phyloP scores from a whole-genome alignment of 2,888 invertebrate species.

The Anoplius nigerrimus region DNA sequence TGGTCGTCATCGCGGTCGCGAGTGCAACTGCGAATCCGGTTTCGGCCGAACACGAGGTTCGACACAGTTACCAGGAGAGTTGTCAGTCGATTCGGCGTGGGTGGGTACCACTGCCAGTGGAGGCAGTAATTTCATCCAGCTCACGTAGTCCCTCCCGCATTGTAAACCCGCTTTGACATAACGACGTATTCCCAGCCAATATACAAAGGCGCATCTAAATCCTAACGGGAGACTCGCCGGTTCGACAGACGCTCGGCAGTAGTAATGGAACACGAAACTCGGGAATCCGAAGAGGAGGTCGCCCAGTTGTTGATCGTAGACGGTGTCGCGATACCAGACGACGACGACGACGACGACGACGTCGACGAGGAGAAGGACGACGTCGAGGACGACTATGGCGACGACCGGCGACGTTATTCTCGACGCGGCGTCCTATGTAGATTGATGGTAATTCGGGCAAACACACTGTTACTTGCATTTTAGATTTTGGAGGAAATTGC shows the following conservation, averaged over 20 bases:
- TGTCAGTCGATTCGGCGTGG: too few relatives aligned
- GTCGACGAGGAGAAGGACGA: neutral
- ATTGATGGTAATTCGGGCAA: constrained; percentile 58
- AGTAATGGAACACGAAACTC: constrained; percentile 42
- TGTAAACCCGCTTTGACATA: constrained; percentile 53
- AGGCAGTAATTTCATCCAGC: constrained; percentile 45
- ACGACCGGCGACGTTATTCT: constrained; percentile 2
- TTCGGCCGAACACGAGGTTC: too few relatives aligned
- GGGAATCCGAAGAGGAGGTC: constrained; percentile 6
- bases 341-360: too few relatives aligned
- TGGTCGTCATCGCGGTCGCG: too few relatives aligned
- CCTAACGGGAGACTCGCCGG: constrained; percentile 22
- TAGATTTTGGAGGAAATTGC: constrained; percentile 48
- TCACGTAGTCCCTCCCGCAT: constrained; percentile 48
- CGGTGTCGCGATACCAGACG: constrained; percentile 8
- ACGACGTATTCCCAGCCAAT: constrained; percentile 54
- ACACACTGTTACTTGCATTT: constrained; percentile 55
- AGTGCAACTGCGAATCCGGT: too few relatives aligned
- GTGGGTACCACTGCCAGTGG: too few relatives aligned
- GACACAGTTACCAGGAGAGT: too few relatives aligned
- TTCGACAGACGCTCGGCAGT: constrained; percentile 26
- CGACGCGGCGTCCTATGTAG: constrained; percentile 34
- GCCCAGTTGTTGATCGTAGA: constrained; percentile 19
- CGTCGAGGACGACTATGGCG: too few relatives aligned
- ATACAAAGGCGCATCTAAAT: constrained; percentile 50